Evolutionary conservation across 1,140 invertebrate species (phyloP), one percentile per base, ranked within the genome.

Genomic region (Tetramorium parvispinum): DNA sequence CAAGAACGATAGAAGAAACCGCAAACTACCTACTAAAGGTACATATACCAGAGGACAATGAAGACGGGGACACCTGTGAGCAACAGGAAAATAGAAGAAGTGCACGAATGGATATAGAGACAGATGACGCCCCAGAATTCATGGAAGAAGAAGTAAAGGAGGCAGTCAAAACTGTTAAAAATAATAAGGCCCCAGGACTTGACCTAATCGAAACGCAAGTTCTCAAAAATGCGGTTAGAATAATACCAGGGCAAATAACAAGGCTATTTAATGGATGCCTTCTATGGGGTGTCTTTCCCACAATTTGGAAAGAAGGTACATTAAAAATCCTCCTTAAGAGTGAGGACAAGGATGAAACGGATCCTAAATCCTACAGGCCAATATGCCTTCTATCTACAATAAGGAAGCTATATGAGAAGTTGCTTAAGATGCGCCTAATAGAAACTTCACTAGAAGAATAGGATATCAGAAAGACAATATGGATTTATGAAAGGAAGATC

Each of bases 391-490:
- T 55, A 1, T 7, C n/a, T 0, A n/a, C 10, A 8, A 21, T 55
- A 2, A 0, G n/a, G 0, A 55, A 55, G 2, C 53, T 55, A 0
- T 55, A 21, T 2, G 53, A 55, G 6, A 55, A 55, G 0, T 6
- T 55, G 10, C 6, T 55, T 0, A 53, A n/a, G 8, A 2, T 21
- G 0, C n/a, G n/a, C n/a, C 8, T 57, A 10, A 21, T 2, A 0
- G 53, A 24, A 1, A 21, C n/a, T 0, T 4, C 2, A 0, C 2
- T 24, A 1, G 53, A 0, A 0, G 2, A 8, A 2, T 0, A 21
- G 1, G n/a, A 10, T 57, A 0, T 57, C 53, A 2, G 2, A 0
- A 10, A 1, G 53, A 8, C 53, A 57, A 3, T 57, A 10, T 1
- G 53, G n/a, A 0, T 57, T 57, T 0, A 57, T 21, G 8, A 6